phyloP scores from a whole-genome alignment of 2,113 vertebrate species.

The Bettongia penicillata region DNA sequence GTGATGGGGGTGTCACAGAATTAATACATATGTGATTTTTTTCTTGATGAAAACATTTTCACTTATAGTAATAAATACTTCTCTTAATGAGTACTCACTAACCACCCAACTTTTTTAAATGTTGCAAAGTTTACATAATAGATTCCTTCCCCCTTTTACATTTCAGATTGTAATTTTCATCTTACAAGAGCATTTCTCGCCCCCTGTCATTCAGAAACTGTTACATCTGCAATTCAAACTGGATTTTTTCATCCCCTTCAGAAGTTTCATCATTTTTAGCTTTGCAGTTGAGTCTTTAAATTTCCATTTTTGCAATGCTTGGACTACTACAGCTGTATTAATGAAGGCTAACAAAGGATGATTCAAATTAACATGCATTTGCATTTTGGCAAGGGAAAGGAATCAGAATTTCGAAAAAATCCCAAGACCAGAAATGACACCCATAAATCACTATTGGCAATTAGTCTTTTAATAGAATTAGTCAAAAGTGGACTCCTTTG shows the following conservation, averaged over 20 bases:
- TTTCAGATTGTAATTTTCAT: not conserved
- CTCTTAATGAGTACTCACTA: not conserved
- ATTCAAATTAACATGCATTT: constrained; percentile 59
- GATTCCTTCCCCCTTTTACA: not conserved
- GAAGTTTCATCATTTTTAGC: not conserved
- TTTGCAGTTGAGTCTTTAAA: not conserved
- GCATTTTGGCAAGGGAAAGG: constrained; percentile 62
- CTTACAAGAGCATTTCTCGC: not conserved
- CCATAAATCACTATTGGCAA: constrained; percentile 55
- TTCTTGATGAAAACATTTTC: not conserved
- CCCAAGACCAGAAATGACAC: not conserved
- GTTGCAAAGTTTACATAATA: not conserved
- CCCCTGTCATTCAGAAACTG: not conserved
- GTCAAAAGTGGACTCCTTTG: not conserved
- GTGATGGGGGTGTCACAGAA: too few relatives aligned
- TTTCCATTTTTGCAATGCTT: not conserved
- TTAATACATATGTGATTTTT: not conserved
- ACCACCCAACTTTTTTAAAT: not conserved
- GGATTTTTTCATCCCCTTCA: accelerated
- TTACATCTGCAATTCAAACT: accelerated
- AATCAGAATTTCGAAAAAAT: not conserved
- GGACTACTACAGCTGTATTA: constrained; percentile 37
- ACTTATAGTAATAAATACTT: not conserved
- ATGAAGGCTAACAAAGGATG: constrained; percentile 43
- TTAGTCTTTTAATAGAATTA: constrained; percentile 57